Evolutionary conservation across 2,797 vertebrate genomes (phyloP).

Genomic region (Melanotaenia pygmaea): DNA sequence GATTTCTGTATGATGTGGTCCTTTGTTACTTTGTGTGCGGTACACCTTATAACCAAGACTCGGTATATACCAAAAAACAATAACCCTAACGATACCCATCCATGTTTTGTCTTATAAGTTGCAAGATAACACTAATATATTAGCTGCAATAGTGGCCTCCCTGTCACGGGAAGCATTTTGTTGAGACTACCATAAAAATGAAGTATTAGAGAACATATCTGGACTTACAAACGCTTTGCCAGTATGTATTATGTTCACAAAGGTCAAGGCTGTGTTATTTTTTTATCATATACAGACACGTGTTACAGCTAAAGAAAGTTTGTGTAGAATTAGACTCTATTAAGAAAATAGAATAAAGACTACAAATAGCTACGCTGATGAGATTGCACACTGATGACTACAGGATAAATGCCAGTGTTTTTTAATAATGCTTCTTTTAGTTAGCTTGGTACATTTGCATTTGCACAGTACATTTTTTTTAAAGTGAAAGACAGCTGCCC

Average conservation of each 20-base stretch:
- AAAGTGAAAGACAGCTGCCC: constrained; percentile 23
- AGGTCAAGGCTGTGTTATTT: neutral
- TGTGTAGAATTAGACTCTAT: neutral
- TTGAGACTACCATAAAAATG: neutral
- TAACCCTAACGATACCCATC: neutral
- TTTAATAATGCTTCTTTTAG: neutral
- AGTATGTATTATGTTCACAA: neutral
- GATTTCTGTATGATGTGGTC: constrained; percentile 12
- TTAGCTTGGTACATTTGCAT: neutral
- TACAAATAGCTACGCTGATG: neutral
- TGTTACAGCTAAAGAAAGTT: neutral
- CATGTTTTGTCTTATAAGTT: neutral
- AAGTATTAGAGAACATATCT: neutral
- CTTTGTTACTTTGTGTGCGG: constrained; percentile 9
- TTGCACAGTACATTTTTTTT: neutral
- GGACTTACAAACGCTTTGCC: neutral
- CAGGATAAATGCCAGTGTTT: neutral
- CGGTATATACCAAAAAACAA: constrained; percentile 1
- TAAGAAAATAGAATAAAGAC: neutral
- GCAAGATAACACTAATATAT: neutral
- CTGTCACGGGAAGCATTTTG: neutral
- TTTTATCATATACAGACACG: neutral
- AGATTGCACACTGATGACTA: neutral
- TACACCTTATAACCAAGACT: constrained; percentile 4
- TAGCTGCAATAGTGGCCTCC: neutral